phyloP scores from a whole-genome alignment of 2,797 vertebrate genomes.

The Trematomus bernacchii region DNA sequence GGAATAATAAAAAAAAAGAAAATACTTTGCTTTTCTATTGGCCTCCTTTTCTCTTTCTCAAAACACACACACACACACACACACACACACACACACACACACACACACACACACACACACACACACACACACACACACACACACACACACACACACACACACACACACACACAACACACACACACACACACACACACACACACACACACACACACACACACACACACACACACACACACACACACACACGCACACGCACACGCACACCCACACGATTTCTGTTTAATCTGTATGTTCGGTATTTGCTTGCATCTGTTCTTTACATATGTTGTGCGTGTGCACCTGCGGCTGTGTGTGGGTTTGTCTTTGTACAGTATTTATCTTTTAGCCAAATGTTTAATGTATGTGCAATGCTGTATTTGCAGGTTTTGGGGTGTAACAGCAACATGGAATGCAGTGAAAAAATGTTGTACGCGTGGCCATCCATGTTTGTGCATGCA shows the following conservation, averaged over 20 bases:
- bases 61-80: slow-evolving; percentile 14
- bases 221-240: slow-evolving; percentile 17
- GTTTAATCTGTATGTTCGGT: slow-evolving; percentile 38
- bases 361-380: slow-evolving; percentile 7
- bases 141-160: slow-evolving; percentile 24
- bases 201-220: not conserved
- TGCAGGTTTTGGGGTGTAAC: slow-evolving; percentile 10
- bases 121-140: slow-evolving; percentile 10
- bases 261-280: slow-evolving; percentile 34
- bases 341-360: slow-evolving; percentile 5
- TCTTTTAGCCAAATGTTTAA: not conserved
- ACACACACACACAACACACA: slow-evolving; percentile 1
- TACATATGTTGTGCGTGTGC: slow-evolving; percentile 20
- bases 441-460: slow-evolving; percentile 14
- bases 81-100: slow-evolving; percentile 4
- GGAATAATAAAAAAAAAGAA: slow-evolving; percentile 73
- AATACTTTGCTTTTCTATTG: slow-evolving; percentile 59
- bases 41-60: slow-evolving; percentile 11
- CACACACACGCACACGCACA: slow-evolving; percentile 4
- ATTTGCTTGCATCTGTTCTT: slow-evolving; percentile 47
- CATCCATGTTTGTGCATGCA: slow-evolving; percentile 44
- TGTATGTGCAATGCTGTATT: slow-evolving; percentile 1
- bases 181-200: not conserved
- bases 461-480: slow-evolving; percentile 25
- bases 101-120: slow-evolving; percentile 30